A percentile compares a stretch with the other conserved stretches of the same genome.
Conservation (phyloP, 2,113 vertebrate genomes). For the Oryzias celebensis region DNA sequence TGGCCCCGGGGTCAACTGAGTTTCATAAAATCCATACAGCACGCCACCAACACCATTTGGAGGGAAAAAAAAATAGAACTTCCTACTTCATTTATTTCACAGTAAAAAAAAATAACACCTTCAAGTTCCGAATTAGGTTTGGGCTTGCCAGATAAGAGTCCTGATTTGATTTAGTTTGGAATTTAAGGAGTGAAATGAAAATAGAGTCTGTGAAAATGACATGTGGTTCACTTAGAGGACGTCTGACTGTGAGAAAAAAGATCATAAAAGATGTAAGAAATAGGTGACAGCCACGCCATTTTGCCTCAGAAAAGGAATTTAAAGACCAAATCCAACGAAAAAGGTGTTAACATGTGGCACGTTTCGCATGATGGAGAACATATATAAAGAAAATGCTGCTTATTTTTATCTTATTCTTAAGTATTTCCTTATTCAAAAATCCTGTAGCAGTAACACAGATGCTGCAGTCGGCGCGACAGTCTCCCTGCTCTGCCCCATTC, state of each 20-base stretch:
- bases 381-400: no score
- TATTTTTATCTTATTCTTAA: no score
- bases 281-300: no score
- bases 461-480: no score
- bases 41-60: constrained; percentile 23
- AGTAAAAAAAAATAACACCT: constrained; percentile 22
- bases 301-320: no score
- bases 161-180: constrained; percentile 29
- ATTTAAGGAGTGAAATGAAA: constrained; percentile 36
- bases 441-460: no score
- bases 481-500: no score
- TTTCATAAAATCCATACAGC: constrained; percentile 43
- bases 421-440: no score
- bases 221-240: background rate
- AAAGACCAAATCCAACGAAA: no score
- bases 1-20: constrained; percentile 39
- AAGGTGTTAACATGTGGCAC: no score
- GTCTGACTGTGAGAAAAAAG: background rate
- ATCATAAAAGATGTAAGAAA: no score
- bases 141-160: constrained; percentile 22
- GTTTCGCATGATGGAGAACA: no score
- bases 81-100: constrained; percentile 39
- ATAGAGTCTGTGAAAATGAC: constrained; percentile 16
- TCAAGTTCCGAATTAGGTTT: constrained; percentile 19
- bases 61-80: constrained; percentile 47